Conservation (phyloP, 2,797 vertebrate genomes). For the Helostoma temminkii region DNA sequence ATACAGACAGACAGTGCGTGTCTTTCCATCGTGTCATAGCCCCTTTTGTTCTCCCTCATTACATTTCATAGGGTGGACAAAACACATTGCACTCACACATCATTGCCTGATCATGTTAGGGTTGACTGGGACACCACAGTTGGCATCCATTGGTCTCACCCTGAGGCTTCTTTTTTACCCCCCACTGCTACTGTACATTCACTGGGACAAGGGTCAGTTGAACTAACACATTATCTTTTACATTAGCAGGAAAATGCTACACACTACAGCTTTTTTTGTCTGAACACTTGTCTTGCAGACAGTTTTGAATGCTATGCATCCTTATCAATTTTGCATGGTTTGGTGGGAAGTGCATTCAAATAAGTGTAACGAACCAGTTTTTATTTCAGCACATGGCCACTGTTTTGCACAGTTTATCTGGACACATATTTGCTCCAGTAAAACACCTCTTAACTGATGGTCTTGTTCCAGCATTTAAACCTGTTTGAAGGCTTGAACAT, state of each 20-base stretch:
- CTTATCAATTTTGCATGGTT: not conserved
- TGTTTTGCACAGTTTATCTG: conserved; percentile 37
- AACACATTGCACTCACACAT: conserved; percentile 86
- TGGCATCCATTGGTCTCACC: conserved; percentile 48
- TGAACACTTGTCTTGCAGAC: not conserved
- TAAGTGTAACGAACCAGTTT: conserved; percentile 14
- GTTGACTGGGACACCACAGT: conserved; percentile 82
- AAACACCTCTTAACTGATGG: conserved; percentile 64
- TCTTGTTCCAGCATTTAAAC: conserved; percentile 69
- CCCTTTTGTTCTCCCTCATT: conserved; percentile 87
- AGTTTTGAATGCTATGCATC: not conserved
- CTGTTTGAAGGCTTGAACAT: conserved; percentile 86
- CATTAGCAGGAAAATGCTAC: conserved; percentile 10
- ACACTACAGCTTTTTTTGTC: not conserved
- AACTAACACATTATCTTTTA: conserved; percentile 8
- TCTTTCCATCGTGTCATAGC: conserved; percentile 52
- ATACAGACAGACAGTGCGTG: conserved; percentile 33
- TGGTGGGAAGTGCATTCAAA: conserved; percentile 14
- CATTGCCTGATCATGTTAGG: conserved; percentile 89
- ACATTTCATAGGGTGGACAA: conserved; percentile 86
- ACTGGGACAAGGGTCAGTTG: conserved; percentile 30
- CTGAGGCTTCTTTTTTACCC: conserved; percentile 33
- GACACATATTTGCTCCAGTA: conserved; percentile 48
- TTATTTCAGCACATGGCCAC: conserved; percentile 20
- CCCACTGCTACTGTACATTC: conserved; percentile 46